These are phyloP conservation scores for Zaprionus gabonicus DNA, from an alignment of 1,140 invertebrate genomes.

Conservation along the genomic window DNA sequence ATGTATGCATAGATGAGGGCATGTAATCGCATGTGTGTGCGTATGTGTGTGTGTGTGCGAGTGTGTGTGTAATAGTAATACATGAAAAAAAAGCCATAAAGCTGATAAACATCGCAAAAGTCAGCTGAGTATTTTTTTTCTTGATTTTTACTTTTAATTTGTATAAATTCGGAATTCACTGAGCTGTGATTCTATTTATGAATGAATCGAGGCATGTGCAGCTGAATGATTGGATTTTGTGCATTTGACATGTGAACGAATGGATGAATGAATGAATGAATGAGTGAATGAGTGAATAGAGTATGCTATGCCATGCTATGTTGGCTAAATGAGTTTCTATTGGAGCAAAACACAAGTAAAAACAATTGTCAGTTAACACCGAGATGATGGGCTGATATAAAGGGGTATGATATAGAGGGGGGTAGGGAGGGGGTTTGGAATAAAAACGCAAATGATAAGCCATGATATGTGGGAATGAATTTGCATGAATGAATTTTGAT, in stretches of 20 bases:
- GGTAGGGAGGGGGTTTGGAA: neutral
- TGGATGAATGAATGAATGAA: slow-evolving; percentile 13
- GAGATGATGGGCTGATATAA: neutral
- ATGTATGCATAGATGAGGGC: slow-evolving; percentile 5
- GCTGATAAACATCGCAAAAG: slow-evolving; percentile 28
- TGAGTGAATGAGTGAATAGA: slow-evolving; percentile 14
- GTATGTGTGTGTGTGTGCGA: slow-evolving; percentile 2
- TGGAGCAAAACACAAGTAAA: slow-evolving; percentile 25
- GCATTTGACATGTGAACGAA: slow-evolving; percentile 54
- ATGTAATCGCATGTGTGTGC: neutral
- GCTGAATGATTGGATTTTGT: slow-evolving; percentile 65
- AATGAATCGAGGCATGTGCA: slow-evolving; percentile 47
- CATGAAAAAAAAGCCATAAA: slow-evolving; percentile 40
- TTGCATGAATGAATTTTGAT: slow-evolving; percentile 44
- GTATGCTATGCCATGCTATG: slow-evolving; percentile 25
- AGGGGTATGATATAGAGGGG: neutral
- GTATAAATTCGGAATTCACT: slow-evolving; percentile 44
- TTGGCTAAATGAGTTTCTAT: slow-evolving; percentile 35
- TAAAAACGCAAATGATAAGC: slow-evolving; percentile 35
- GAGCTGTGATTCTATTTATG: slow-evolving; percentile 53
- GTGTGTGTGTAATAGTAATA: neutral
- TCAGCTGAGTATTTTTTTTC: slow-evolving; percentile 22
- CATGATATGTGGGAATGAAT: slow-evolving; percentile 25
- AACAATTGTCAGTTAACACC: slow-evolving; percentile 6
- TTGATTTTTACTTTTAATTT: neutral